These are phyloP conservation scores for Notospermus geniculatus DNA, from an alignment of 1,140 invertebrate species.

Conservation along the genomic window DNA sequence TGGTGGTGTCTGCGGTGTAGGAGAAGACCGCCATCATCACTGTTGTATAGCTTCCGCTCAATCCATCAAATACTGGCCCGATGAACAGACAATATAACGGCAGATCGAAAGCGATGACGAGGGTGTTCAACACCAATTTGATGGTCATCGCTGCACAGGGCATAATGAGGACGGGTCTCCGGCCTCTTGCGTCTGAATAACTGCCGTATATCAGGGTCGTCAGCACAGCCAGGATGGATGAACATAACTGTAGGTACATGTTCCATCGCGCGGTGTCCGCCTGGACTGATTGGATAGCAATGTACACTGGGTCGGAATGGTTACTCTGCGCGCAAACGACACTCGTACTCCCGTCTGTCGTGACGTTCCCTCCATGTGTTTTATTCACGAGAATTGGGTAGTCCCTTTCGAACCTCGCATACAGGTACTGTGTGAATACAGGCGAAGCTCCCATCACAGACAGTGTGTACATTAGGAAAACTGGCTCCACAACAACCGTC, in stretches of 20 bases:
- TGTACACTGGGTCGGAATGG: not conserved
- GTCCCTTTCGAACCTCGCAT: too few species aligned
- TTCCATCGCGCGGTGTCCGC: not conserved
- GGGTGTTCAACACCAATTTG: not conserved
- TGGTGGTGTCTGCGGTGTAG: constrained; percentile 5
- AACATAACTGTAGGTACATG: not conserved
- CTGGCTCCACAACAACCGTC: too few species aligned
- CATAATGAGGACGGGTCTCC: not conserved
- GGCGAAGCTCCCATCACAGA: too few species aligned
- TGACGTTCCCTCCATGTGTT: too few species aligned
- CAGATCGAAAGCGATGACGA: not conserved
- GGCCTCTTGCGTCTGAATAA: not conserved
- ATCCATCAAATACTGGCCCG: not conserved
- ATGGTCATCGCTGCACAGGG: not conserved
- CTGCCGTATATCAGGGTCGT: not conserved
- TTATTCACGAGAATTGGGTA: too few species aligned
- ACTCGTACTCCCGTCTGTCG: too few species aligned
- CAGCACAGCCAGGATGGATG: not conserved
- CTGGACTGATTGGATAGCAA: not conserved
- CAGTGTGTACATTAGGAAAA: too few species aligned
- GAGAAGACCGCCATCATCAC: not conserved
- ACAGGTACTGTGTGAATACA: too few species aligned
- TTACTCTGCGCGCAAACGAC: not conserved
- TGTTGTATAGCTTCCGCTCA: not conserved
- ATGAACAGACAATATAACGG: not conserved